These are phyloP conservation scores for Platorchestia sp. DNA, from an alignment of 1,140 invertebrate species.

Conservation along the genomic window DNA sequence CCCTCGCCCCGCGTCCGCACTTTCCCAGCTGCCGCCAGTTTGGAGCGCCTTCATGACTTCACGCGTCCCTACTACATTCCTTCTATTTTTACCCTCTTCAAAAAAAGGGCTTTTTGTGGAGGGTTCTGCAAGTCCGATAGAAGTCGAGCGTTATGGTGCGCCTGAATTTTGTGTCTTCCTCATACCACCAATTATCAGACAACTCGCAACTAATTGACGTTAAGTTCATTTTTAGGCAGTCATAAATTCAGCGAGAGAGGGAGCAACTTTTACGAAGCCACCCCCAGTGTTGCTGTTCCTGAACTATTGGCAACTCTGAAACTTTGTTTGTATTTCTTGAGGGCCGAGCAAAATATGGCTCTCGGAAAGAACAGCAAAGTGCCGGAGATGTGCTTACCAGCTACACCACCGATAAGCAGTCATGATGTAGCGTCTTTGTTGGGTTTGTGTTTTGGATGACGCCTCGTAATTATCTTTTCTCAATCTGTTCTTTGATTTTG, in stretches of 20 bases:
- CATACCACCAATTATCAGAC: conserved; percentile 2
- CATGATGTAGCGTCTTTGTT: neutral
- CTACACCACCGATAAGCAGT: neutral
- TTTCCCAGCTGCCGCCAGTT: neutral
- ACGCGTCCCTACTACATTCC: neutral
- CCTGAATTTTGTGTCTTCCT: neutral
- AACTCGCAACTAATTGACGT: conserved; percentile 22
- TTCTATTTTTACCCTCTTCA: neutral
- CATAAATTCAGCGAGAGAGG: neutral
- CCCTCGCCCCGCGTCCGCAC: neutral
- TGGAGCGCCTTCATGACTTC: neutral
- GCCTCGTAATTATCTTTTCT: neutral
- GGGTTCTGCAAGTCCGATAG: neutral
- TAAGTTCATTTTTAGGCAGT: neutral
- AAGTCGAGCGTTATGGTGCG: neutral
- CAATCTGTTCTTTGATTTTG: neutral
- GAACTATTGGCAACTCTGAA: neutral
- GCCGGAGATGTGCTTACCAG: neutral
- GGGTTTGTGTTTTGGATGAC: neutral
- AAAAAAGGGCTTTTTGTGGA: neutral
- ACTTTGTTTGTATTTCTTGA: neutral
- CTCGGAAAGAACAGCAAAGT: neutral
- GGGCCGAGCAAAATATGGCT: neutral
- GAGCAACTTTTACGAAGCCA: neutral
- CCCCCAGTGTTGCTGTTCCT: neutral